Evolutionary conservation across 2,797 vertebrate species (phyloP).

Genomic region (Enteromius radiatus): DNA sequence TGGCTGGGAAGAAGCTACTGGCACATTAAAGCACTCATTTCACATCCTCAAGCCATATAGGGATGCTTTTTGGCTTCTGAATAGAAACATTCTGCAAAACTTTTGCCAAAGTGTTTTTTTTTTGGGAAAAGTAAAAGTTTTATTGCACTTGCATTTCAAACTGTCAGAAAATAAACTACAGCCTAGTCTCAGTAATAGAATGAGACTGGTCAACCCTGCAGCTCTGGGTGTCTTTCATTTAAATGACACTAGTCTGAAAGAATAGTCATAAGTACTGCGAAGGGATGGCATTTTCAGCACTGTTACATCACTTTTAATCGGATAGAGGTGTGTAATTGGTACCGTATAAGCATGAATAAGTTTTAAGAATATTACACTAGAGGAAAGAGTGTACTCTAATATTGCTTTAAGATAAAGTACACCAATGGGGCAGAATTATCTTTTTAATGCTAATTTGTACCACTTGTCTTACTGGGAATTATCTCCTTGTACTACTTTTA

Average conservation of each 20-base stretch:
- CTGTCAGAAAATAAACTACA: conserved; percentile 27
- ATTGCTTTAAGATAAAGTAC: conserved; percentile 44
- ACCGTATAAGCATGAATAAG: conserved; percentile 47
- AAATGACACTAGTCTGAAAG: conserved; percentile 25
- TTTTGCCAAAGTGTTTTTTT: conserved; percentile 31
- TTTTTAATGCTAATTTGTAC: conserved; percentile 56
- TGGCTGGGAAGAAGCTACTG: conserved; percentile 37
- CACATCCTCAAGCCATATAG: conserved; percentile 25
- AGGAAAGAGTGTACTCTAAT: conserved; percentile 42
- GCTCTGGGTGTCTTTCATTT: conserved; percentile 47
- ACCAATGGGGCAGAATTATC: conserved; percentile 42
- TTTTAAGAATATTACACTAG: conserved; percentile 46
- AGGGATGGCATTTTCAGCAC: conserved; percentile 37
- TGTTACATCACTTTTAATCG: conserved; percentile 45
- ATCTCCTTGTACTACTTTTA: conserved; percentile 49
- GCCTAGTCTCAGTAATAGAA: conserved; percentile 22
- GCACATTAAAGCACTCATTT: conserved; percentile 50
- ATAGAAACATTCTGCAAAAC: conserved; percentile 27
- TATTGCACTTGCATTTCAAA: conserved; percentile 34
- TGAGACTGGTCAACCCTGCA: conserved; percentile 42
- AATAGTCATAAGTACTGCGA: conserved; percentile 30
- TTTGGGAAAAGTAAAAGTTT: conserved; percentile 32
- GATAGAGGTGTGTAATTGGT: conserved; percentile 46
- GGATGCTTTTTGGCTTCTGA: conserved; percentile 28
- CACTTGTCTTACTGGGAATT: conserved; percentile 51